Conservation (phyloP, 2,888 invertebrate species). For the Noctua janthina region DNA sequence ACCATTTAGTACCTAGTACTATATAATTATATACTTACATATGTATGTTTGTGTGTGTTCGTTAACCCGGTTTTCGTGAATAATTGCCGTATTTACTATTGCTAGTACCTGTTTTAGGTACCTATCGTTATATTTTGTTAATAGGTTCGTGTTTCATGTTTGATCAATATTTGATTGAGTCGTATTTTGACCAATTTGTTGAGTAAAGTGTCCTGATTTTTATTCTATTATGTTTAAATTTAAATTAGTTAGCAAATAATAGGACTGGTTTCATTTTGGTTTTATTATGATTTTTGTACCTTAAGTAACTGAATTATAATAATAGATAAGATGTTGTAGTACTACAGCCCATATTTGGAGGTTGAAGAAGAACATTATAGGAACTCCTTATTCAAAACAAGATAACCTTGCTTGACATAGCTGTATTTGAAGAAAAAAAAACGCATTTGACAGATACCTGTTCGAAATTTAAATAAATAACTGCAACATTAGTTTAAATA, state of each 20-base stretch:
- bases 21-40: constrained; percentile 42
- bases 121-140: not conserved
- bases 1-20: constrained; percentile 31
- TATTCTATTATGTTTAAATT: not conserved
- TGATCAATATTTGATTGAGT: constrained; percentile 13
- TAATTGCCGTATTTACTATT: constrained; percentile 54
- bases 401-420: not conserved
- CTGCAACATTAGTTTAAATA: not conserved
- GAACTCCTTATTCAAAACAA: not conserved
- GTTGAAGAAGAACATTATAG: not conserved
- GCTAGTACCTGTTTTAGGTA: constrained; percentile 12
- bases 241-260: not conserved
- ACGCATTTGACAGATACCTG: not conserved
- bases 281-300: not conserved
- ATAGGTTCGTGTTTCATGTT: constrained; percentile 20
- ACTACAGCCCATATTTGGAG: not conserved
- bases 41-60: constrained; percentile 52
- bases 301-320: not conserved
- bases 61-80: constrained; percentile 64
- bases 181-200: not conserved
- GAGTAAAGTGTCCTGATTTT: constrained; percentile 11
- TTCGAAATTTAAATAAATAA: not conserved
- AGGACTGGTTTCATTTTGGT: not conserved
- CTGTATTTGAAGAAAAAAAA: not conserved
- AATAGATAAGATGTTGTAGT: not conserved